A percentile compares a stretch with the other conserved stretches of the same genome.
Conservation (phyloP, 2,113 vertebrate species). For the Sphyrna mokarran region DNA sequence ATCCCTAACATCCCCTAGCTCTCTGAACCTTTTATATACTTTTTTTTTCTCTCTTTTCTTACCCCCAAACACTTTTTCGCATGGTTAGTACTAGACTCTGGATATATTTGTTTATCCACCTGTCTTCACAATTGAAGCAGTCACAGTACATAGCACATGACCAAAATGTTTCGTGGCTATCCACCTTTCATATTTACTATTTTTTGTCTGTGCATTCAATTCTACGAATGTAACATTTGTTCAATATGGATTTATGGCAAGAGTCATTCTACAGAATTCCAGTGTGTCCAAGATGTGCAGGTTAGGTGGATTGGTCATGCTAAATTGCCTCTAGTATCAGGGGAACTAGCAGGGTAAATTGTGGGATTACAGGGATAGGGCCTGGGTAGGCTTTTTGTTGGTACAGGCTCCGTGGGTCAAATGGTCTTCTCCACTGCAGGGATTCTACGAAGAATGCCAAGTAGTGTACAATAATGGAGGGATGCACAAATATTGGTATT, state of each 20-base stretch:
- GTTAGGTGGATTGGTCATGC: not conserved
- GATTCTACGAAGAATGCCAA: too few relatives aligned
- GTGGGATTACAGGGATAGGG: too few relatives aligned
- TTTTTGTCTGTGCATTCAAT: not conserved
- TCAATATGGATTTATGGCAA: not conserved
- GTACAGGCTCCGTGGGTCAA: too few relatives aligned
- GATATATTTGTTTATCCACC: not conserved
- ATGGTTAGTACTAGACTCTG: not conserved
- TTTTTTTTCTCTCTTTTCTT: too few relatives aligned
- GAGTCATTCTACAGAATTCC: not conserved
- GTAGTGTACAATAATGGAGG: not conserved
- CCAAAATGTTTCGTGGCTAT: not conserved
- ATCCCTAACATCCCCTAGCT: too few relatives aligned
- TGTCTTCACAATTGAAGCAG: not conserved
- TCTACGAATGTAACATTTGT: not conserved
- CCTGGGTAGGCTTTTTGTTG: too few relatives aligned
- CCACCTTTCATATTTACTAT: not conserved
- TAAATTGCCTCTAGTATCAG: too few relatives aligned
- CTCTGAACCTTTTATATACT: too few relatives aligned
- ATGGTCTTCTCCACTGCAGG: too few relatives aligned
- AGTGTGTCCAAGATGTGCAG: not conserved
- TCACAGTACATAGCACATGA: not conserved
- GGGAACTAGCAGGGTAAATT: too few relatives aligned
- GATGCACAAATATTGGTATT: not conserved
- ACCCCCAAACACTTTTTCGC: not conserved